Evolutionary conservation across 2,113 vertebrate genomes (phyloP), one percentile per base, ranked within the genome.

Genomic region (Dryoscopus gambensis): DNA sequence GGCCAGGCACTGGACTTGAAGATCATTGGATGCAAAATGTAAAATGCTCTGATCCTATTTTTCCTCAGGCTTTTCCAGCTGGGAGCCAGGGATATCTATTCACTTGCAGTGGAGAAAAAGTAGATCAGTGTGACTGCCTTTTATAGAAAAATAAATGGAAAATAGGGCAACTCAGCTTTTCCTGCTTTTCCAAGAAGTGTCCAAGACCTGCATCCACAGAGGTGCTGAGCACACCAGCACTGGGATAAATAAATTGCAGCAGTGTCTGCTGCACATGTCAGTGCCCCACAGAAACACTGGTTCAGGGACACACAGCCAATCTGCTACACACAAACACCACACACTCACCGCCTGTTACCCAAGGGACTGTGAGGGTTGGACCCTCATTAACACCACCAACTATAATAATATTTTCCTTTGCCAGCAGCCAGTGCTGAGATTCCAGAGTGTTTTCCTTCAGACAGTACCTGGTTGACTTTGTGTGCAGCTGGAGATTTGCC

Each of bases 271-370:
- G 52, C 37, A 42, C 33, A n/a, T 3, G 0, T 3, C 75, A 35
- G 67, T 60, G 67, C 22, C 80, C 84, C 23, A 4, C 47, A 37
- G 64, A 39, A 47, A 13, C 7, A 3, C 10, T 20, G 14, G 14
- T 21, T 82, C 31, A 42, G 2, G 25, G 70, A 37, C 47, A 16
- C 39, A 2, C 4, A 59, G 40, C 40, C 80, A 53, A 8, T 37
- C 42, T 40, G 8, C 20, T 13, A 27, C 25, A 1, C 37, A 25
- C 89, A 21, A 30, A 65, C 53, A 19, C 42, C 52, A 10, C 0
- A 0, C 21, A 1, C 28, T n/a, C 49, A 21, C 12, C 0, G 0
- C 42, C 60, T 53, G 8, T 39, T 39, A n/a, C 85, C 53, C 8
- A 2, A 69, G 40, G 49, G 15, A 19, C 50, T 52, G 49, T 2